phyloP scores from a whole-genome alignment of 2,113 vertebrate genomes.

The Paralichthys olivaceus region DNA sequence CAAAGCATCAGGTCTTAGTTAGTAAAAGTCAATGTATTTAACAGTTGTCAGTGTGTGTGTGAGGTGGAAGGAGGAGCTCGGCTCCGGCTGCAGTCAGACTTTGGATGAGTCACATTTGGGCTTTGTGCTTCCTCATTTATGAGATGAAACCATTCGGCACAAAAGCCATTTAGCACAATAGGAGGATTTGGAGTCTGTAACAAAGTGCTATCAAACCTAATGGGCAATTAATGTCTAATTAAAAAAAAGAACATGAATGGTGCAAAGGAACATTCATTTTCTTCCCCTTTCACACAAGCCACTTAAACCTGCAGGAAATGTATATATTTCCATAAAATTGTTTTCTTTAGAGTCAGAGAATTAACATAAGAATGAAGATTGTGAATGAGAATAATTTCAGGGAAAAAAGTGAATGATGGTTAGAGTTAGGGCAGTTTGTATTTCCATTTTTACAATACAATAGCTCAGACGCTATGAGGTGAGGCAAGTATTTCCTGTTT shows the following conservation, averaged over 20 bases:
- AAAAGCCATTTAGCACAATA: constrained; percentile 40
- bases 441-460: not conserved
- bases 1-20: constrained; percentile 36
- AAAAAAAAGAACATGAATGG: constrained; percentile 28
- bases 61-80: not conserved
- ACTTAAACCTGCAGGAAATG: constrained; percentile 28
- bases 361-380: not conserved
- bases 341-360: constrained; percentile 23
- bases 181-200: constrained; percentile 42
- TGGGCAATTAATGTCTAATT: constrained; percentile 53
- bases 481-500: not conserved
- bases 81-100: not conserved
- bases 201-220: constrained; percentile 50
- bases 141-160: constrained; percentile 42
- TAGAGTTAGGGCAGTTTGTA: not conserved
- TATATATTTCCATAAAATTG: constrained; percentile 23
- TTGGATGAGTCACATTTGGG: constrained; percentile 1
- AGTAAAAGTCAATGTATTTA: constrained; percentile 30
- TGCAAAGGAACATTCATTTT: constrained; percentile 39
- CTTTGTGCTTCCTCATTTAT: constrained; percentile 39
- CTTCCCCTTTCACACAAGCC: constrained; percentile 13
- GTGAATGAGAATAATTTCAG: constrained; percentile 13
- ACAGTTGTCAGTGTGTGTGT: not conserved
- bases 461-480: not conserved
- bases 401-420: not conserved